Base-by-base conservation (phyloP, 2,797 vertebrate genomes). In the Numenius phaeopus region DNA sequence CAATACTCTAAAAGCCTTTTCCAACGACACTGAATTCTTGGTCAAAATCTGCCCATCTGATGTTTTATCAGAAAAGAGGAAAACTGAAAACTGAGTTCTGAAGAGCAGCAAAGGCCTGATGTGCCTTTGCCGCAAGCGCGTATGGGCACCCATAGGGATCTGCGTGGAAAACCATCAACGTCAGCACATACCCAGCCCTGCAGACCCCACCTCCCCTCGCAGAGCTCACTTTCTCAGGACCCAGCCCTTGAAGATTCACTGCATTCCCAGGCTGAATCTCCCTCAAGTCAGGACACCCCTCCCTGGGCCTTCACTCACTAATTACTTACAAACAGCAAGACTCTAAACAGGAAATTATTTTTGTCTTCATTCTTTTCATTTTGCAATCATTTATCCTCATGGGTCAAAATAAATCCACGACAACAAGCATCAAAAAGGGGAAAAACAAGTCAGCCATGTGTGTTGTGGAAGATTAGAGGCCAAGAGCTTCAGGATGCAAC, bases 351-450 rank as follows among this genome's bases (percentile, higher is more conserved):
- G 84, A 97, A 93, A 87, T 90, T 64, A 87, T 87, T 89, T 85
- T 85, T 83, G 69, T 65, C 16, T 69, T 95, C 40, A 21, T 85
- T 83, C 69, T 89, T 87, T 69, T 49, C 49, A 85, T 93, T 92
- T 85, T 92, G 75, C 54, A 87, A 65, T 81, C 15, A 32, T 93
- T 90, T 82, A 87, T 83, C 61, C 87, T 94, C 61, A n/a, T 18
- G 84, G 49, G 82, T 94, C 94, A 85, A 95, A 96, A 94, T 21
- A 92, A 96, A 91, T 27, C 47, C 42, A 4, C 75, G 89, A 96
- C 61, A 96, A 94, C 12, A 57, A 81, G 61, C 61, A 96, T 65
- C 71, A 81, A 93, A 95, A 89, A 78, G 42, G 34, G 39, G 47
- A 83, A 95, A 95, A 96, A 5, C 22, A 95, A 90, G 24, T 83